Base-by-base conservation (phyloP, 2,113 vertebrate genomes). In the Piaya cayana region DNA sequence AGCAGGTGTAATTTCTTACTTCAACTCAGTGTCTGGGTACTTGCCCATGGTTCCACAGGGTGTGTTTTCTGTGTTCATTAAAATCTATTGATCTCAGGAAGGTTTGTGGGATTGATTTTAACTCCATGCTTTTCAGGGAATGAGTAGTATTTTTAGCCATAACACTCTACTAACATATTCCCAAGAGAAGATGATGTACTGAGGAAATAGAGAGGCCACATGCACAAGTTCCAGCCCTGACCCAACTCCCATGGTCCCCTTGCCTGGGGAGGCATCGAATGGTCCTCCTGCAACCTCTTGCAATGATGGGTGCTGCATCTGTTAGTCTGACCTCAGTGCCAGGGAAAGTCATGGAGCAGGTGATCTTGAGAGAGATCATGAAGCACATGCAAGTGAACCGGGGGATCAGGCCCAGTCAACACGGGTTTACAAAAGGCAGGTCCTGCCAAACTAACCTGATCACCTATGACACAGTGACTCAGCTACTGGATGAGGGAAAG, bases 21-120 rank as follows among this genome's bases (percentile, higher is more conserved):
- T 17, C 7, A 34, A 56, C 49, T 60, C 4, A 3, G 77, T 93
- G 77, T 95, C 83, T 0, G 1, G 63, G 39, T 89, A 37, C 58
- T 68, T 93, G 74, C 69, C 6, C 0, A 0, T 93, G 82, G 53
- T 89, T 90, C 77, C 84, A 67, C 79, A 32, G 58, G 91, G 43
- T 88, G 36, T 75, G 72, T 96, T 94, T 95, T 86, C 68, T 91
- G 53, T 93, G 90, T 94, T 95, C 76, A 71, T 96, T 95, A 92
- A 93, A 95, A 78, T 68, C 69, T 93, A 93, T 94, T 86, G 95
- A 93, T 96, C 88, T 81, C 36, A 50, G 47, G 88, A 82, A 96
- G 93, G 86, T 96, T 96, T 88, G 71, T 74, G 81, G 45, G 68
- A 95, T 95, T 93, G 90, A 94, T 96, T 96, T 95, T 87, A 94